phyloP scores from a whole-genome alignment of 2,888 invertebrate genomes.

The Lepidocyrtoides sp. region DNA sequence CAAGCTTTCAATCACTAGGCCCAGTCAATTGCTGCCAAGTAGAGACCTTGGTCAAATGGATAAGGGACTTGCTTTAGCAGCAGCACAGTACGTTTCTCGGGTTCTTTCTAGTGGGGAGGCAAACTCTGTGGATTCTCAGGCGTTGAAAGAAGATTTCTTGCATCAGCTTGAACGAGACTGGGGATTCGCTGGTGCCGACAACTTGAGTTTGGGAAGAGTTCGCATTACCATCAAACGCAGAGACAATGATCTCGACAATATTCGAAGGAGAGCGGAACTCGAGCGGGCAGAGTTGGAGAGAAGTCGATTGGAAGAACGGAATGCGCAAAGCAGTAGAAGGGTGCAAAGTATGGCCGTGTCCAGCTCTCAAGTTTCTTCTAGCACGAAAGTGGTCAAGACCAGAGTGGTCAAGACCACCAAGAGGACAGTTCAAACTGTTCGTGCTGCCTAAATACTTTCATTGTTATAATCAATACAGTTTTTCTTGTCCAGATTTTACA shows the following conservation, averaged over 20 bases:
- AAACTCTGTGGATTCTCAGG: slow-evolving; percentile 29
- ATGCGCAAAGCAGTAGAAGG: slow-evolving; percentile 27
- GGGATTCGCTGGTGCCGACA: slow-evolving; percentile 58
- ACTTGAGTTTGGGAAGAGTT: slow-evolving; percentile 46
- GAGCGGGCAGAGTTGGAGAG: slow-evolving; percentile 52
- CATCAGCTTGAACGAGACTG: slow-evolving; percentile 53
- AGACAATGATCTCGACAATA: slow-evolving; percentile 56
- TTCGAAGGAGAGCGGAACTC: slow-evolving; percentile 57
- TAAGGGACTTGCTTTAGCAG: slow-evolving; percentile 58
- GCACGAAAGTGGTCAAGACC: slow-evolving; percentile 62
- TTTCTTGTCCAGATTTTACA: neutral
- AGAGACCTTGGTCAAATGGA: slow-evolving; percentile 52
- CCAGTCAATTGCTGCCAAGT: neutral
- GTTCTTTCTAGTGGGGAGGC: slow-evolving; percentile 25
- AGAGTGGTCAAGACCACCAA: slow-evolving; percentile 68
- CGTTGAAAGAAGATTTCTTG: slow-evolving; percentile 52
- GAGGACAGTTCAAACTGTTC: slow-evolving; percentile 67
- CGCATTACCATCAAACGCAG: slow-evolving; percentile 62
- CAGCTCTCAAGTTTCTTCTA: slow-evolving; percentile 43
- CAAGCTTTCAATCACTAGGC: slow-evolving; percentile 28
- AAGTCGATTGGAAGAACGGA: slow-evolving; percentile 38
- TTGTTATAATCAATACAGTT: neutral
- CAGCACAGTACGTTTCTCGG: slow-evolving; percentile 58
- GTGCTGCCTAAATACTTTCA: slow-evolving; percentile 50
- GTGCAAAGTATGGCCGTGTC: slow-evolving; percentile 49